Percentiles rank a stretch among this genome's conserved stretches.
phyloP scores from a whole-genome alignment of 2,888 invertebrate genomes.

The Rotaria sp. region DNA sequence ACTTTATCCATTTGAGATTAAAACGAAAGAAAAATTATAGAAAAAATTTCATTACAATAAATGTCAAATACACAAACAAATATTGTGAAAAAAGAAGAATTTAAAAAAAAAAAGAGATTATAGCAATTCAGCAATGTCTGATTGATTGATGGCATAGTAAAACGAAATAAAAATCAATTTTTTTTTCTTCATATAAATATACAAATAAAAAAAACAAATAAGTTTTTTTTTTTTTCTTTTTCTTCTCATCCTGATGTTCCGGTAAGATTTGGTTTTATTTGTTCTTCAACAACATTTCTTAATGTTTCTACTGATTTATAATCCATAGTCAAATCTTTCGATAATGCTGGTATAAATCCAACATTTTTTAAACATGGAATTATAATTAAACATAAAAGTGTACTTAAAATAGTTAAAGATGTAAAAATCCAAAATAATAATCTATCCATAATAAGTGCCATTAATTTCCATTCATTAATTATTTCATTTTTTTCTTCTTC shows the following conservation, averaged over 20 bases:
- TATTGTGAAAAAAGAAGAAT: too few species aligned
- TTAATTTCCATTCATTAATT: conserved; percentile 53
- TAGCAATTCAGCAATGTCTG: background rate
- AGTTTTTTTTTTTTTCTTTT: too few species aligned
- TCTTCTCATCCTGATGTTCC: background rate
- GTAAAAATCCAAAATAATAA: conserved; percentile 54
- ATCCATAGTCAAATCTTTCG: background rate
- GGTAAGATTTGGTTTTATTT: background rate
- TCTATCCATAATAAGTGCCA: conserved; percentile 53
- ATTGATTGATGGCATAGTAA: background rate
- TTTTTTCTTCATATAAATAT: background rate
- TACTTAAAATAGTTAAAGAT: conserved; percentile 48
- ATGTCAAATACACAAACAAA: background rate
- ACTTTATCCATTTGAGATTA: background rate
- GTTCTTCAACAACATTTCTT: background rate
- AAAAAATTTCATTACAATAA: background rate
- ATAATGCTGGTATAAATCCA: background rate
- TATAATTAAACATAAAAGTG: conserved; percentile 51
- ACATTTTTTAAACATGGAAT: conserved; percentile 46
- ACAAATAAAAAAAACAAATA: background rate
- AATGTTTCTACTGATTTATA: background rate
- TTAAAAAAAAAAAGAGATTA: background rate
- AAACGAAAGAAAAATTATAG: background rate
- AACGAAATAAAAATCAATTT: background rate
- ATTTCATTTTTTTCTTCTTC: conserved; percentile 23